Base-by-base conservation (phyloP, 2,113 vertebrate species). In the Cricetomys ansorgei region DNA sequence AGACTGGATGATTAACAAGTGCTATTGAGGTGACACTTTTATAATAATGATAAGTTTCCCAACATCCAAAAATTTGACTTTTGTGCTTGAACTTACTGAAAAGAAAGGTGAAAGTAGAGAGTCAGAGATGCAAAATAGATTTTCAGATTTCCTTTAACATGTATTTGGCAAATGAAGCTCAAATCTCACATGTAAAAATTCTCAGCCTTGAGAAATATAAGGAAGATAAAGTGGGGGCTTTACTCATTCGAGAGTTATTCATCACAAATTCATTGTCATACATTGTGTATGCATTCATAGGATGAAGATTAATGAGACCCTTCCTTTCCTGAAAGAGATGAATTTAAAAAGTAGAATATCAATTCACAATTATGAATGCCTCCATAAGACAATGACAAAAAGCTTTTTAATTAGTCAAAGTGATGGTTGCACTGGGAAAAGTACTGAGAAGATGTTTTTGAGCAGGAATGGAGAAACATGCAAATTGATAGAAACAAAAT, bases 21-120 rank as follows among this genome's bases (percentile, higher is more conserved):
- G 65, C 8, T n/a, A 96, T 92, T 59, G 80, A 88, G 25, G 27
- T 96, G 93, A 95, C 45, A 92, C 93, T 94, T 96, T 95, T 55
- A 81, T 67, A 75, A 86, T 80, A 94, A 12, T 62, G 29, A 72
- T 90, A 62, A 81, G 45, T 91, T 88, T 85, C 53, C 50, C 23
- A 48, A 92, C n/a, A 67, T 67, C 37, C 88, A 80, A 84, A 31
- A 62, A 96, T 85, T 77, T 92, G 37, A 21, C 11, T 59, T 95
- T 88, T 70, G 0, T 89, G 34, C 34, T 45, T 91, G 16, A 92
- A 72, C 23, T 91, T 94, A 64, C 13, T 91, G 37, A 76, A 73
- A 88, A 89, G 12, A 91, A 91, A 95, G 37, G 79, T 45, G 77
- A 72, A 85, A 69, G 0, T 17, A 10, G 23, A 85, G 11, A 91